phyloP scores from a whole-genome alignment of 2,888 invertebrate genomes.

The Alloscopus bannaensis region DNA sequence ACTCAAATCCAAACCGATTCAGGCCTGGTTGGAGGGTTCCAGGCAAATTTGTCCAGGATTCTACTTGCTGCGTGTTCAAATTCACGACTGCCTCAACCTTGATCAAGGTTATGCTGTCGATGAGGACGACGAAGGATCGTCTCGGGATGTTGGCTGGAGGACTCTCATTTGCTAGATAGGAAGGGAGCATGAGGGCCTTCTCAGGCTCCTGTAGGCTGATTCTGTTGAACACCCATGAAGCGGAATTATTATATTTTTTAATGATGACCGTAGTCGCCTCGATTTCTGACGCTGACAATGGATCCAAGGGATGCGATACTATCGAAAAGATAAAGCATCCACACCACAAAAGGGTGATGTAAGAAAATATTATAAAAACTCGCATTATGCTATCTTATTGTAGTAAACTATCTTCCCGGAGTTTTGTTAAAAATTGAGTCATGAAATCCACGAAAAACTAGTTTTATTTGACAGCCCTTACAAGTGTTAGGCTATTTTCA shows the following conservation, averaged over 20 bases:
- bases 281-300: slow-evolving; percentile 35
- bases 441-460: too few relatives aligned
- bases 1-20: slow-evolving; percentile 6
- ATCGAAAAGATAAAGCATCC: too few relatives aligned
- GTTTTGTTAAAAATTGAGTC: too few relatives aligned
- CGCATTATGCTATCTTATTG: too few relatives aligned
- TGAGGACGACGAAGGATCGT: slow-evolving; percentile 26
- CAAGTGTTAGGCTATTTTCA: too few relatives aligned
- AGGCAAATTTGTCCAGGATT: slow-evolving; percentile 21
- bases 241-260: slow-evolving; percentile 24
- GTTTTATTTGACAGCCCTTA: too few relatives aligned
- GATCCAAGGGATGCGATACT: slow-evolving; percentile 56
- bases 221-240: slow-evolving; percentile 20
- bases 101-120: slow-evolving; percentile 3
- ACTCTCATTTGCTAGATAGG: slow-evolving; percentile 9
- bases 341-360: too few relatives aligned
- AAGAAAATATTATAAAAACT: too few relatives aligned
- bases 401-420: too few relatives aligned
- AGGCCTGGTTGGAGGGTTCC: slow-evolving; percentile 4
- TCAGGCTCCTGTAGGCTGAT: slow-evolving; percentile 43
- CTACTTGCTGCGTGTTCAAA: slow-evolving; percentile 15
- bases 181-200: slow-evolving; percentile 31
- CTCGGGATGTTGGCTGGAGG: slow-evolving; percentile 33
- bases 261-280: slow-evolving; percentile 13
- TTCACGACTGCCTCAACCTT: slow-evolving; percentile 32